Conservation (phyloP, 2,113 vertebrate genomes). For the Eclectus roratus region DNA sequence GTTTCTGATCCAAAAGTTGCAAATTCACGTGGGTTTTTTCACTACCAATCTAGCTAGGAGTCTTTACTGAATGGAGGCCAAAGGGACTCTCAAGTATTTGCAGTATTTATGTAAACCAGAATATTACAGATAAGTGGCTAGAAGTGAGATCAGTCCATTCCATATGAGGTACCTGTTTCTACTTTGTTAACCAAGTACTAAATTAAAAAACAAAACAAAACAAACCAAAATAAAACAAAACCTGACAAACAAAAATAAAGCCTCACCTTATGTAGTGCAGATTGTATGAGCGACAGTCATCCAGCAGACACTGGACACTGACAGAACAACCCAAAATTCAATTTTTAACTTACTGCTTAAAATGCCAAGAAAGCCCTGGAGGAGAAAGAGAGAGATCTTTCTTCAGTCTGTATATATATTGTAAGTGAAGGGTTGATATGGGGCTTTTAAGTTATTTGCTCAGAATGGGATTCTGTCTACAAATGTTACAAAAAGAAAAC, state of each 20-base stretch:
- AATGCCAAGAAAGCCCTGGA: neutral
- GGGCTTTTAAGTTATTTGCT: neutral
- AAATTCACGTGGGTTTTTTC: neutral
- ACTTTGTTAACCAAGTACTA: neutral
- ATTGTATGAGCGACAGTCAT: neutral
- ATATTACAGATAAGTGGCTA: neutral
- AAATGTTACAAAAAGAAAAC: neutral
- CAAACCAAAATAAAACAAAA: fast-evolving
- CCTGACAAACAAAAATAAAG: neutral
- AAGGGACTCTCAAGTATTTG: neutral
- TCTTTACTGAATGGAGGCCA: neutral
- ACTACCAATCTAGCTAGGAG: neutral
- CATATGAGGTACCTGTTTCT: neutral
- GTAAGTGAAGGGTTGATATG: neutral
- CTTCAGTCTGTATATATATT: neutral
- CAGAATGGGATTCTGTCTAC: neutral
- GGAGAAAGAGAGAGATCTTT: neutral
- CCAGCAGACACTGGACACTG: neutral
- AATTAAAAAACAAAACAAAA: neutral
- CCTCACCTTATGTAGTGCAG: neutral
- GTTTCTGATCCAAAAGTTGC: neutral
- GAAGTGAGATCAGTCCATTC: neutral
- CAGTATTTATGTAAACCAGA: neutral
- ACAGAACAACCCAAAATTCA: neutral
- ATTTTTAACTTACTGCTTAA: neutral